A percentile compares a stretch with the other conserved stretches of the same genome.
These are phyloP conservation scores for Ammodytes marinus DNA, from an alignment of 2,113 vertebrate genomes.

Conservation along the genomic window DNA sequence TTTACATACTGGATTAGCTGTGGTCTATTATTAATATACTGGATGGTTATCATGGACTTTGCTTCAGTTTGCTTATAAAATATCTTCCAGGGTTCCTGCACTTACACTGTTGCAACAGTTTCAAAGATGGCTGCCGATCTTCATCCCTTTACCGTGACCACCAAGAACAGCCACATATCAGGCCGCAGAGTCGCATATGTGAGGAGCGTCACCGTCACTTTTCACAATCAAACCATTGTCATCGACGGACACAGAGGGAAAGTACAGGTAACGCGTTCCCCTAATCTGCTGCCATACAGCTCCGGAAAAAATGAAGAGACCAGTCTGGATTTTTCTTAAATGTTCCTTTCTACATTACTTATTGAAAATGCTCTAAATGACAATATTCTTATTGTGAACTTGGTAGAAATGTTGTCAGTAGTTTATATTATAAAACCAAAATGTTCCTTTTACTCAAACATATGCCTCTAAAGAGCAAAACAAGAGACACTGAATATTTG, in stretches of 20 bases:
- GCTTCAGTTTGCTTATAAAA: neutral
- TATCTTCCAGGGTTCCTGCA: constrained; percentile 49
- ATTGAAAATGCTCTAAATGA: too few relatives aligned
- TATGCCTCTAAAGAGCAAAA: too few relatives aligned
- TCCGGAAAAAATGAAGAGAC: too few relatives aligned
- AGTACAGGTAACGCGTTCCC: constrained; percentile 29
- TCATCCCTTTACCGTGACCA: constrained; percentile 28
- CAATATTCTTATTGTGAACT: too few relatives aligned
- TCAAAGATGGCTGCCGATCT: neutral
- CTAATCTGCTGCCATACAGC: neutral
- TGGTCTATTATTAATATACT: neutral
- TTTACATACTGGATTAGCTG: neutral
- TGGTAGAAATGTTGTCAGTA: too few relatives aligned
- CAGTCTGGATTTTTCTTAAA: too few relatives aligned
- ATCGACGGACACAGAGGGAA: constrained; percentile 5
- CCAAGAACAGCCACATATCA: constrained; percentile 45
- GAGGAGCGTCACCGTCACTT: constrained; percentile 32
- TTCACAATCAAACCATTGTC: constrained; percentile 20
- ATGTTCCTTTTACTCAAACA: too few relatives aligned
- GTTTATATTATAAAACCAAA: too few relatives aligned
- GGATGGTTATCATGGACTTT: neutral
- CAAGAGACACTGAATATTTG: too few relatives aligned
- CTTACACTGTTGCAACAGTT: constrained; percentile 44
- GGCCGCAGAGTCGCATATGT: constrained; percentile 20
- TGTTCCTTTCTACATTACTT: too few relatives aligned